Evolutionary conservation across 2,888 invertebrate species (phyloP).

Genomic region (Chymomyza fuscimana): DNA sequence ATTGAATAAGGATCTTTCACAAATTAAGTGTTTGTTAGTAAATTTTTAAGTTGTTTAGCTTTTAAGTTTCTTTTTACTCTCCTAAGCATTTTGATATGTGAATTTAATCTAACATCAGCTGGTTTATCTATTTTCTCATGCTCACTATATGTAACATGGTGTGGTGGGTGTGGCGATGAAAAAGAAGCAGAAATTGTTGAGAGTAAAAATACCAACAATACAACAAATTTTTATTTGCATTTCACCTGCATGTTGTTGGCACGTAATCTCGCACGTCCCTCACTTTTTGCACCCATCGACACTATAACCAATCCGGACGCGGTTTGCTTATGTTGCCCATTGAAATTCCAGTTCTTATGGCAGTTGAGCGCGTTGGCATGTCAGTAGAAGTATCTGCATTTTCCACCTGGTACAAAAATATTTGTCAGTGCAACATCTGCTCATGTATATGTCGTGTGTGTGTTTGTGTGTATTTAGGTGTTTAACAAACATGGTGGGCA

Average conservation of each 20-base stretch:
- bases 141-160: not conserved
- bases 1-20: no score
- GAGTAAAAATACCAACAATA: slow-evolving; percentile 32
- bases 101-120: no score
- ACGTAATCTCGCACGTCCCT: slow-evolving; percentile 62
- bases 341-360: not conserved
- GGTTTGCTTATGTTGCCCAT: not conserved
- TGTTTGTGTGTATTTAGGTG: slow-evolving; percentile 61
- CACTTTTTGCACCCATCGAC: not conserved
- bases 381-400: slow-evolving; percentile 18
- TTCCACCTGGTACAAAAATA: slow-evolving; percentile 56
- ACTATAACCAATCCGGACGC: not conserved
- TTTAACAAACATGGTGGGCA: slow-evolving; percentile 57
- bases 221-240: slow-evolving; percentile 69
- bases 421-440: slow-evolving; percentile 44
- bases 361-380: no score
- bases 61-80: no score
- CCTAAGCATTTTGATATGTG: no score
- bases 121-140: no score
- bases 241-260: slow-evolving; percentile 72
- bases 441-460: slow-evolving; percentile 9
- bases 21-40: no score
- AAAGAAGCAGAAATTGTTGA: not conserved
- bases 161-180: not conserved
- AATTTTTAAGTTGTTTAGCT: no score